Conservation (phyloP, 2,888 invertebrate genomes). For the Margaritifera margaritifera region DNA sequence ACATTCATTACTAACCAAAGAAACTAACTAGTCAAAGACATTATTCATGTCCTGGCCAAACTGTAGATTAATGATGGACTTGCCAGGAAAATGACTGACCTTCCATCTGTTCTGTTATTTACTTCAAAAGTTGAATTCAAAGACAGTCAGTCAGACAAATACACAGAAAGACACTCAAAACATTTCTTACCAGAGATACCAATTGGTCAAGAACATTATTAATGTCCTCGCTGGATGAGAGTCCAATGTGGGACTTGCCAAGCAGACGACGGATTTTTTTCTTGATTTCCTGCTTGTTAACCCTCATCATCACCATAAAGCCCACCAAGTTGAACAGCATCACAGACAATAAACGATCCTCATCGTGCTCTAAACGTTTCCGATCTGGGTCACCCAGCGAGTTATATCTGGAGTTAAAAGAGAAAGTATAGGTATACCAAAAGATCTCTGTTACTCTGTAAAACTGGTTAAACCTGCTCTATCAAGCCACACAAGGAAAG, state of each 20-base stretch:
- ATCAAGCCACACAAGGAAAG: too few species aligned
- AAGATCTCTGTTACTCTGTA: too few species aligned
- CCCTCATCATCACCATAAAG: slow-evolving; percentile 93
- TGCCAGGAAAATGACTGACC: too few species aligned
- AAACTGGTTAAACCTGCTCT: too few species aligned
- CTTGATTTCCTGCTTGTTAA: slow-evolving; percentile 81
- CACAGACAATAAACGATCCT: slow-evolving; percentile 94
- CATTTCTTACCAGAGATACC: slow-evolving; percentile 85
- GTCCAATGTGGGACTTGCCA: slow-evolving; percentile 98
- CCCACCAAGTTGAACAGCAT: slow-evolving; percentile 97
- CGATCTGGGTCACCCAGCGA: slow-evolving; percentile 84
- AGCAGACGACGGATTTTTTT: slow-evolving; percentile 84
- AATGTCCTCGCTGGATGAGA: slow-evolving; percentile 97
- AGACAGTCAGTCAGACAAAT: too few species aligned
- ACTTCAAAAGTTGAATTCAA: too few species aligned
- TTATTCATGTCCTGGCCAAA: too few species aligned
- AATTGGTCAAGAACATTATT: slow-evolving; percentile 96
- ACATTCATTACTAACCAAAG: too few species aligned
- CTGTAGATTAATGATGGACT: too few species aligned
- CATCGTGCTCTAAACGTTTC: slow-evolving; percentile 97
- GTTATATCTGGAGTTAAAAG: slow-evolving; percentile 80
- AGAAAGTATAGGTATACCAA: not conserved
- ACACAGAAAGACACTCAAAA: not conserved
- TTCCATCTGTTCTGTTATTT: too few species aligned
- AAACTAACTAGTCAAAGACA: too few species aligned